Percentiles rank a stretch among this genome's conserved stretches.
These are phyloP conservation scores for Cenopis cana DNA, from an alignment of 2,888 invertebrate genomes.

Conservation along the genomic window DNA sequence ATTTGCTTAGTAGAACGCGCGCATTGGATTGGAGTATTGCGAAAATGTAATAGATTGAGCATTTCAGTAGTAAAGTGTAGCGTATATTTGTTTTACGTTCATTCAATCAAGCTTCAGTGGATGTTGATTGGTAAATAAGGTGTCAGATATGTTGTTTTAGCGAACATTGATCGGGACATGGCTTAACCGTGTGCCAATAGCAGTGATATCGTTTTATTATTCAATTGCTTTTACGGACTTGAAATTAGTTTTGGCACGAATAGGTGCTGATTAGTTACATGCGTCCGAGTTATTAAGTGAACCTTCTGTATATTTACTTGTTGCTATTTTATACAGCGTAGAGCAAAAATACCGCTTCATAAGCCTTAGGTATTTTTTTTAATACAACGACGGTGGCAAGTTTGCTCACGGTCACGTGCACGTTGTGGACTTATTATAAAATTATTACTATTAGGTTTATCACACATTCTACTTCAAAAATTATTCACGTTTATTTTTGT, in stretches of 20 bases:
- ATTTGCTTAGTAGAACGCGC: neutral
- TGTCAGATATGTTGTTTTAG: slow-evolving; percentile 44
- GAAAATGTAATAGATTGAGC: neutral
- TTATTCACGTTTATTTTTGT: neutral
- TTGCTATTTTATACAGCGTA: too few species aligned
- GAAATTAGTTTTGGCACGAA: slow-evolving; percentile 8
- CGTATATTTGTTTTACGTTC: slow-evolving; percentile 44
- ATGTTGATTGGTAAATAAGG: slow-evolving; percentile 45
- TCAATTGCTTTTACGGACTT: slow-evolving; percentile 17
- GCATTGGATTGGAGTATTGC: slow-evolving; percentile 1
- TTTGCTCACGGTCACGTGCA: too few species aligned
- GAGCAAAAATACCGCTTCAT: too few species aligned
- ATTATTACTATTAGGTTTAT: too few species aligned
- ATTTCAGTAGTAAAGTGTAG: neutral
- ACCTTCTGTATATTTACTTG: neutral
- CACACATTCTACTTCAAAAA: too few species aligned
- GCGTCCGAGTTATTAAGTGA: neutral
- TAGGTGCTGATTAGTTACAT: neutral
- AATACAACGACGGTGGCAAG: too few species aligned
- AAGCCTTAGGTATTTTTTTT: too few species aligned
- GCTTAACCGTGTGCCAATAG: slow-evolving; percentile 32
- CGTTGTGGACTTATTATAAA: too few species aligned
- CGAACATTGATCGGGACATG: slow-evolving; percentile 37
- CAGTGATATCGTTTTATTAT: slow-evolving; percentile 30
- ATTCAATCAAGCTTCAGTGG: slow-evolving; percentile 44